These are phyloP conservation scores for Paratilapia polleni DNA, from an alignment of 2,113 vertebrate genomes.

Conservation along the genomic window DNA sequence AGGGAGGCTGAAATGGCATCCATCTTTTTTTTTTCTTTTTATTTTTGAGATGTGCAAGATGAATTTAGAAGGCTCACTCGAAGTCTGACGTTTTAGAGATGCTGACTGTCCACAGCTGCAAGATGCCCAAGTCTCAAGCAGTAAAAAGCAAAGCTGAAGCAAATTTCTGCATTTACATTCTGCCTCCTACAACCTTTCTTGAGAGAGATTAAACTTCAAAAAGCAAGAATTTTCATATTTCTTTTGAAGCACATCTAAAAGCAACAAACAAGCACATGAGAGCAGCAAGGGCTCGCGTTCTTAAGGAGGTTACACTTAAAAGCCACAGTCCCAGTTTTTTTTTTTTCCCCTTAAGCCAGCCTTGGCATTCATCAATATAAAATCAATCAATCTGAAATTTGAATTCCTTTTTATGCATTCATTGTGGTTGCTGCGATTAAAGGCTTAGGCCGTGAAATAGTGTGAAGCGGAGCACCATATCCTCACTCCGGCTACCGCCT, in stretches of 20 bases:
- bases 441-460: conserved; percentile 71
- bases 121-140: conserved; percentile 17
- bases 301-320: conserved; percentile 47
- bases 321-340: neutral
- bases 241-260: conserved; percentile 58
- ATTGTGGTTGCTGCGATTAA: conserved; percentile 68
- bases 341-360: conserved; percentile 19
- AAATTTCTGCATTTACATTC: conserved; percentile 64
- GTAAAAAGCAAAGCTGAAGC: conserved; percentile 27
- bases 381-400: conserved; percentile 73
- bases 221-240: conserved; percentile 46
- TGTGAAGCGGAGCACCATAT: conserved; percentile 18
- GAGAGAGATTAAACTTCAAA: conserved; percentile 65
- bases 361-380: conserved; percentile 66
- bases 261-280: conserved; percentile 48
- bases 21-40: neutral
- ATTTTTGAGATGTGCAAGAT: neutral
- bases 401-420: conserved; percentile 67
- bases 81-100: neutral
- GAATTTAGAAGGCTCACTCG: conserved; percentile 4
- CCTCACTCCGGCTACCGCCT: conserved; percentile 49
- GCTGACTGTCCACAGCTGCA: neutral
- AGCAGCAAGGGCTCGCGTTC: conserved; percentile 19
- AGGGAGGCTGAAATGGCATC: neutral
- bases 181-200: conserved; percentile 43